Percentiles rank a stretch among this genome's conserved stretches.
Conservation (phyloP, 2,797 vertebrate genomes). For the Enteromius argenteus region DNA sequence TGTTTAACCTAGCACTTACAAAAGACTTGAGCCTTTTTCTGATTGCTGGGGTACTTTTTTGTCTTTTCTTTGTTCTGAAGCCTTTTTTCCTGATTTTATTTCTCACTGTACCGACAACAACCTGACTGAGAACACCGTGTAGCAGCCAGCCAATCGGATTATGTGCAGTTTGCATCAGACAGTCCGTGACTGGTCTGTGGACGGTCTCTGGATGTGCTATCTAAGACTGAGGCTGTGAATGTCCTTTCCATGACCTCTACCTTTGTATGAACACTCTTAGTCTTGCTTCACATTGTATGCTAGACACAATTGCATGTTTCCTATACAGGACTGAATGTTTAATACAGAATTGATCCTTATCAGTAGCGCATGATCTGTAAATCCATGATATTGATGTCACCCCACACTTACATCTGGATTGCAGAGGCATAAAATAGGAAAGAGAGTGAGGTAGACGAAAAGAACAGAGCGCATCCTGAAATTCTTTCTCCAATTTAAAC, state of each 20-base stretch:
- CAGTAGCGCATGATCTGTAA: constrained; percentile 35
- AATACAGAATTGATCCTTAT: constrained; percentile 26
- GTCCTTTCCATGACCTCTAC: constrained; percentile 5
- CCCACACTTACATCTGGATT: constrained; percentile 17
- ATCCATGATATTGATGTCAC: constrained; percentile 39
- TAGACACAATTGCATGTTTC: constrained; percentile 16
- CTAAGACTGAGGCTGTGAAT: background rate
- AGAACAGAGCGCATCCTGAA: constrained; percentile 17
- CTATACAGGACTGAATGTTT: constrained; percentile 25
- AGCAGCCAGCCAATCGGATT: background rate
- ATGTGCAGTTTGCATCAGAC: background rate
- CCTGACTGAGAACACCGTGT: background rate
- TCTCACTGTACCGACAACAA: background rate
- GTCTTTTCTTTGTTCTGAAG: background rate
- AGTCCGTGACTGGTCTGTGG: background rate
- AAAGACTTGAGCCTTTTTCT: background rate
- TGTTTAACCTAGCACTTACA: background rate
- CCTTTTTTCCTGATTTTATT: background rate
- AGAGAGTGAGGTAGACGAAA: background rate
- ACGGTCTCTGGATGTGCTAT: background rate
- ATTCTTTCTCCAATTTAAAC: constrained; percentile 40
- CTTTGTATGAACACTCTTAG: background rate
- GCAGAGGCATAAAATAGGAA: constrained; percentile 16
- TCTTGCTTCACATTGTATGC: background rate
- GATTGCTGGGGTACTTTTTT: background rate